phyloP scores from a whole-genome alignment of 2,797 vertebrate species.

The Poeciliopsis infans region DNA sequence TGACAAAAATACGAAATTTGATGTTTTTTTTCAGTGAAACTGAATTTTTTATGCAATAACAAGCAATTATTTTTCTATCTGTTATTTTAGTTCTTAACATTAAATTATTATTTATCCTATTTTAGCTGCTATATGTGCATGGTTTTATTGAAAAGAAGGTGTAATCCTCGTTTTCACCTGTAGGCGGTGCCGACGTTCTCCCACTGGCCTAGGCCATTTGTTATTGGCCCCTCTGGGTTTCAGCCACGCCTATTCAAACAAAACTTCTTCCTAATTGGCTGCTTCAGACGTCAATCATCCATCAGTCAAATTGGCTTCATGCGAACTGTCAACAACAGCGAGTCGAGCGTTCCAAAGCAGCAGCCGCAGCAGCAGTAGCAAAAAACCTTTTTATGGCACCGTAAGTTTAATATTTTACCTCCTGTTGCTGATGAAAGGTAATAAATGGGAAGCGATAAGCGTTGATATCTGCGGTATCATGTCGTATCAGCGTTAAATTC shows the following conservation, averaged over 20 bases:
- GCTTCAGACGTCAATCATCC: not conserved
- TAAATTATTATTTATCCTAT: not conserved
- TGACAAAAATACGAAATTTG: too few relatives aligned
- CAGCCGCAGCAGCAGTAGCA: not conserved
- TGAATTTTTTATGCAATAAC: not conserved
- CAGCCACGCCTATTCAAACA: not conserved
- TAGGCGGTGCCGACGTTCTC: slow-evolving; percentile 25
- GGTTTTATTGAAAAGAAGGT: not conserved
- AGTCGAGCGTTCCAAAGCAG: slow-evolving; percentile 25
- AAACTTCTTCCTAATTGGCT: slow-evolving; percentile 50
- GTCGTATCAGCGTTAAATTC: not conserved
- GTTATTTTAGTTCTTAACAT: not conserved
- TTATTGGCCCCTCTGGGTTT: slow-evolving; percentile 33
- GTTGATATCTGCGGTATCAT: not conserved
- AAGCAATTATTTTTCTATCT: not conserved
- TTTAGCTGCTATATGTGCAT: not conserved
- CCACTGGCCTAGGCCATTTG: fast-evolving
- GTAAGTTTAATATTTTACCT: slow-evolving; percentile 48
- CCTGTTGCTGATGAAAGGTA: not conserved
- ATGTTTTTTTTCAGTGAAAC: too few relatives aligned
- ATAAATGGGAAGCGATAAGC: not conserved
- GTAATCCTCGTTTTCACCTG: not conserved
- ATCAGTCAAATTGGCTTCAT: slow-evolving; percentile 30
- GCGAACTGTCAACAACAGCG: slow-evolving; percentile 70
- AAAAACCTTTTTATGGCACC: not conserved